Percentiles rank a stretch among this genome's conserved stretches.
phyloP scores from a whole-genome alignment of 37 sponge, comb jelly and placozoan genomes.

The Tethya wilhelma region DNA sequence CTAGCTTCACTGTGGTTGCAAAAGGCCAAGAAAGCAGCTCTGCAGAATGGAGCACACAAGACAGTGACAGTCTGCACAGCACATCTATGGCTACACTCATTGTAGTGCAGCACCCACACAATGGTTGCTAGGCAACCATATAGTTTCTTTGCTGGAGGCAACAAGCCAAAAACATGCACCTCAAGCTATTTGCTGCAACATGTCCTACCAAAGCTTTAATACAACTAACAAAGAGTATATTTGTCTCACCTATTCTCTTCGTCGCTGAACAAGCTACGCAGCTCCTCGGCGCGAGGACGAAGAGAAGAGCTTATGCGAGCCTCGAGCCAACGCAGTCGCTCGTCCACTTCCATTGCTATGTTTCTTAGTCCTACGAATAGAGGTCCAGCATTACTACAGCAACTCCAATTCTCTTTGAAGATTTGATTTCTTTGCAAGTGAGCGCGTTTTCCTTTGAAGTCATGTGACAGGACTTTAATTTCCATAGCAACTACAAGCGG shows the following conservation, averaged over 20 bases:
- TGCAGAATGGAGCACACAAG: constrained; percentile 12
- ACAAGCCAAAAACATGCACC: background rate
- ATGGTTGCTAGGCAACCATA: background rate
- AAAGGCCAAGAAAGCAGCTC: constrained; percentile 76
- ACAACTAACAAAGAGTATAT: too few species aligned
- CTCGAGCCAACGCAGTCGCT: constrained; percentile 88
- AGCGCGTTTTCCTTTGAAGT: background rate
- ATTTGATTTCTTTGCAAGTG: background rate
- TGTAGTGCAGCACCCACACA: background rate
- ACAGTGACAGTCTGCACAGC: background rate
- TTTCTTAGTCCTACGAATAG: background rate
- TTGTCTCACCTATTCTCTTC: constrained; percentile 52
- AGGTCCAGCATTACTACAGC: too few species aligned
- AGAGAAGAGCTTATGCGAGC: constrained; percentile 83
- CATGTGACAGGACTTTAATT: background rate
- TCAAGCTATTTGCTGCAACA: background rate
- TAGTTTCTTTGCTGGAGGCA: too few species aligned
- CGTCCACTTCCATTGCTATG: constrained; percentile 81
- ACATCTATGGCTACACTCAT: constrained; percentile 6
- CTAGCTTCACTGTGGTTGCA: constrained; percentile 85
- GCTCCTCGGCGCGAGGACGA: constrained; percentile 70
- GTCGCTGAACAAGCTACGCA: constrained; percentile 53
- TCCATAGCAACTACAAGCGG: background rate
- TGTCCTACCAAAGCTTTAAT: too few species aligned
- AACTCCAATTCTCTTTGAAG: too few species aligned